These are phyloP conservation scores for Clitarchus hookeri DNA, from an alignment of 2,888 invertebrate species.

Conservation along the genomic window DNA sequence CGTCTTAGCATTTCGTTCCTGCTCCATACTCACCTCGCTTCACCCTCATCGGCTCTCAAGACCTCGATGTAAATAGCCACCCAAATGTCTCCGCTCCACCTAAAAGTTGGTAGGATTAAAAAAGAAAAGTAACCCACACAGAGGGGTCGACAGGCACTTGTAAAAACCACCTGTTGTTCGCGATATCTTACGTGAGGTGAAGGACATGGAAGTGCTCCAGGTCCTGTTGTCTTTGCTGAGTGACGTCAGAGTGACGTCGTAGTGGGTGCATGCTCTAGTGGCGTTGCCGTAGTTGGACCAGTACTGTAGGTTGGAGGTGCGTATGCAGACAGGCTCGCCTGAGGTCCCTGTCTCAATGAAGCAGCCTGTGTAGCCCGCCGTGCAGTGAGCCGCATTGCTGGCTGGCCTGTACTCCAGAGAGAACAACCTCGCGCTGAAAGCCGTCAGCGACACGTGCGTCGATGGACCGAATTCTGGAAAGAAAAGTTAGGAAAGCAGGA, in stretches of 20 bases:
- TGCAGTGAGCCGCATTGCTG: not conserved
- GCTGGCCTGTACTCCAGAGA: not conserved
- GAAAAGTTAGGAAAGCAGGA: not conserved
- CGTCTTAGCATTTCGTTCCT: no score
- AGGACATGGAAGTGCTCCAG: not conserved
- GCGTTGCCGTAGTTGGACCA: not conserved
- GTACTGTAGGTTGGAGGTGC: not conserved
- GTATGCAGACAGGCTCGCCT: not conserved
- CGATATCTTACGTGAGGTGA: not conserved
- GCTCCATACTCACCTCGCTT: no score
- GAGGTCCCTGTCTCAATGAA: not conserved
- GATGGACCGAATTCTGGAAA: not conserved
- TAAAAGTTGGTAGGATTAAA: no score
- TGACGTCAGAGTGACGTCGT: not conserved
- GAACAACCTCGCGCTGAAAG: not conserved
- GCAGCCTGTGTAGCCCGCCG: not conserved
- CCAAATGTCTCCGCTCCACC: no score
- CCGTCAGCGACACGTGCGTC: not conserved
- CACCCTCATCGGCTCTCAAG: no score
- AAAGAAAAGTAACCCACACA: no score
- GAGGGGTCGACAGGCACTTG: no score
- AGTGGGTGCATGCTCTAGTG: not conserved
- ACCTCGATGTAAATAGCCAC: no score
- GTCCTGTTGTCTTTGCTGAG: not conserved
- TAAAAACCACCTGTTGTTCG: no score